Evolutionary conservation across 1,140 invertebrate genomes (phyloP).

Genomic region (Anagrus nilaparvatae): DNA sequence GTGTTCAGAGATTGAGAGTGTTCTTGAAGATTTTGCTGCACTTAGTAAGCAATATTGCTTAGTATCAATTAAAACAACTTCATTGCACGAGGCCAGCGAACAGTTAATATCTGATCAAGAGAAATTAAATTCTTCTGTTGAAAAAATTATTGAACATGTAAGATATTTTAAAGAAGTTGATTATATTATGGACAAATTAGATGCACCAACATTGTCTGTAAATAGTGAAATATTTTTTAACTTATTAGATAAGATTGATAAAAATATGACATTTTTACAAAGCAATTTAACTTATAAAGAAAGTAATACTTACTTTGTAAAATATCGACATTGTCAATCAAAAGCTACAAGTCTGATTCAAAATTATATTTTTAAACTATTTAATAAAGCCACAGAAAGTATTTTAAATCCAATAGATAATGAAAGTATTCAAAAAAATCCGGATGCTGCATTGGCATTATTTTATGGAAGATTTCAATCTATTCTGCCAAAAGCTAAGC

Average conservation of each 20-base stretch:
- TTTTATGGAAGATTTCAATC: slow-evolving; percentile 93
- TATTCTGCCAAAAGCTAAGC: slow-evolving; percentile 70
- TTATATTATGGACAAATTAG: slow-evolving; percentile 65
- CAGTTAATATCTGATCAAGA: slow-evolving; percentile 80
- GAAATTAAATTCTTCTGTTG: slow-evolving; percentile 64
- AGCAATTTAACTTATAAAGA: slow-evolving; percentile 74
- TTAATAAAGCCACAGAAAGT: slow-evolving; percentile 71
- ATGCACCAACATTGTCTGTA: slow-evolving; percentile 67
- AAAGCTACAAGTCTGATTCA: slow-evolving; percentile 70
- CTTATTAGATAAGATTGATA: slow-evolving; percentile 75
- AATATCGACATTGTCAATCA: slow-evolving; percentile 70
- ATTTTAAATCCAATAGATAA: slow-evolving; percentile 42
- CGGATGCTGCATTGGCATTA: slow-evolving; percentile 74
- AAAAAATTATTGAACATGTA: slow-evolving; percentile 69
- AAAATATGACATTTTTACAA: slow-evolving; percentile 76
- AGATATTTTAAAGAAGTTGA: slow-evolving; percentile 81
- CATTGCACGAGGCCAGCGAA: slow-evolving; percentile 80
- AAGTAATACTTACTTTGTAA: slow-evolving; percentile 56
- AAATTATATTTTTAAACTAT: slow-evolving; percentile 60
- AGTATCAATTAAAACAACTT: slow-evolving; percentile 83
- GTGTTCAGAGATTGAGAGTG: slow-evolving; percentile 53
- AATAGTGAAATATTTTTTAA: slow-evolving; percentile 74
- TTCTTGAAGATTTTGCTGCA: slow-evolving; percentile 59
- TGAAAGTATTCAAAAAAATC: slow-evolving; percentile 34
- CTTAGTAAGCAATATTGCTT: slow-evolving; percentile 69